Evolutionary conservation across 2,797 vertebrate species (phyloP).

Genomic region (Paguma larvata): DNA sequence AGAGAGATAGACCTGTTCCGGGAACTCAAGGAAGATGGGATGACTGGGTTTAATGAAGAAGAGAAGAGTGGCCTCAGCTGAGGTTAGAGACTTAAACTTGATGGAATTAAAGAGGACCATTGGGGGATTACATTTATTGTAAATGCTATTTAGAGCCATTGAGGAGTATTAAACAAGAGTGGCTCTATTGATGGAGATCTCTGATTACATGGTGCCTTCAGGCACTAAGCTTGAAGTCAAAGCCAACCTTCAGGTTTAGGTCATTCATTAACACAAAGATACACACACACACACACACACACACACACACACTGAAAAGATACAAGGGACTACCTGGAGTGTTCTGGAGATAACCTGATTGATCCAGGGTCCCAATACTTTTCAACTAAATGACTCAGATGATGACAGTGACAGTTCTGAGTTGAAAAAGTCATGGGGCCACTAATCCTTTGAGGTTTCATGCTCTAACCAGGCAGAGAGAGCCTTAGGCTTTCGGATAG

Average conservation of each 20-base stretch:
- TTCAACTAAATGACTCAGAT: background rate
- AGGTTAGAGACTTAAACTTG: background rate
- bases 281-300: background rate
- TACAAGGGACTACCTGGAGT: background rate
- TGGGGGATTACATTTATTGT: background rate
- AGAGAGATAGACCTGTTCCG: background rate
- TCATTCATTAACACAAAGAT: background rate
- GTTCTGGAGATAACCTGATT: background rate
- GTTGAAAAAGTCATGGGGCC: background rate
- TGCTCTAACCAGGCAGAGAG: background rate
- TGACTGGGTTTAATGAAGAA: background rate
- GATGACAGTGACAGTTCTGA: background rate
- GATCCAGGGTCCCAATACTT: background rate
- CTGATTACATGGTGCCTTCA: background rate
- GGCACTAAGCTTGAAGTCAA: conserved; percentile 2
- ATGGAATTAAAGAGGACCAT: background rate
- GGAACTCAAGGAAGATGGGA: background rate
- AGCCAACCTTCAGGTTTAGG: background rate
- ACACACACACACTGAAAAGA: background rate
- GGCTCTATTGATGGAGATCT: background rate
- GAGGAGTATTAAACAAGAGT: background rate
- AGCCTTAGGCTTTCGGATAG: background rate
- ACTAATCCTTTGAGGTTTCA: background rate
- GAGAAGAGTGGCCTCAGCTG: background rate
- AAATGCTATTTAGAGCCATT: background rate